Conservation (phyloP, 2,888 invertebrate species). For the Brachylomia viminalis region DNA sequence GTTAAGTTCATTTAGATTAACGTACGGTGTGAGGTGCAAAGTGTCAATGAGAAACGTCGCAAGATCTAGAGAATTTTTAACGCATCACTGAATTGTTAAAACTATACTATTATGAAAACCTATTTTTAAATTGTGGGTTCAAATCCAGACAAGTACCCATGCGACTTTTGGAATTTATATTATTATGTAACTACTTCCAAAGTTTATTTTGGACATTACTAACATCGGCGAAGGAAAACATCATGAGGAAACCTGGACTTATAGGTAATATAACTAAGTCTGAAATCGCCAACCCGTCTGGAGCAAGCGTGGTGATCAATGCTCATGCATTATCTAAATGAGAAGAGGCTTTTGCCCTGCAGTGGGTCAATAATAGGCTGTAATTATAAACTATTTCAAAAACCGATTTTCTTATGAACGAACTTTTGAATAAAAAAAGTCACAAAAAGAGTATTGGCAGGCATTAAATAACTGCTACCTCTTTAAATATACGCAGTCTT, state of each 20-base stretch:
- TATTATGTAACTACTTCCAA: too few species aligned
- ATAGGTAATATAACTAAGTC: too few species aligned
- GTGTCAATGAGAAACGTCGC: background rate
- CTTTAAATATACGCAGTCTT: background rate
- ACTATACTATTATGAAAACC: too few species aligned
- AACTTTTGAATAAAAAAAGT: conserved; percentile 1
- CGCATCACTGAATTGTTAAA: too few species aligned
- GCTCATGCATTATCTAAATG: background rate
- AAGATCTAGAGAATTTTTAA: background rate
- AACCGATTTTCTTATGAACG: background rate
- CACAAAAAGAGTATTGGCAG: too few species aligned
- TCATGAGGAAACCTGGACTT: too few species aligned
- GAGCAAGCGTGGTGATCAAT: background rate
- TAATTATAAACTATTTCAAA: background rate
- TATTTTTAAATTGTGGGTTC: too few species aligned
- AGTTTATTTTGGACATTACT: too few species aligned
- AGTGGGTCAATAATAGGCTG: background rate
- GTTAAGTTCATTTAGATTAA: background rate
- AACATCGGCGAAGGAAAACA: too few species aligned
- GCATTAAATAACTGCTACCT: background rate
- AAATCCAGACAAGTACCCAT: too few species aligned
- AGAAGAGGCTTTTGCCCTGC: background rate
- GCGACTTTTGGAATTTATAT: too few species aligned
- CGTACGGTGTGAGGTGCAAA: background rate
- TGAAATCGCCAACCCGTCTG: background rate